Evolutionary conservation across 1,140 invertebrate genomes (phyloP).

Genomic region (Aphaenogaster floridana): DNA sequence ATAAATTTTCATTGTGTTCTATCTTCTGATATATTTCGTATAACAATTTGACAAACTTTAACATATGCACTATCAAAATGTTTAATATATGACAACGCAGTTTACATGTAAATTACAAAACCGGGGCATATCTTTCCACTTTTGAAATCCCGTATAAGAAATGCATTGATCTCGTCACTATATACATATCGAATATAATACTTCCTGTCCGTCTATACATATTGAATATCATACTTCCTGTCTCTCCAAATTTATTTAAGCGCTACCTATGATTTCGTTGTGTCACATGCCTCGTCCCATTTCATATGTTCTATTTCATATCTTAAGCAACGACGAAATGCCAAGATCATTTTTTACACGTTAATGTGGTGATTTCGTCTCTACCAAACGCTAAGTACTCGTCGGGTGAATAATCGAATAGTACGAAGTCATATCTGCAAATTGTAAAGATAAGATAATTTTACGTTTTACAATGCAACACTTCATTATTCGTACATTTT

Average conservation of each 20-base stretch:
- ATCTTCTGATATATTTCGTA: not conserved
- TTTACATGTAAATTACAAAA: constrained; percentile 30
- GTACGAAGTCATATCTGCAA: constrained; percentile 93
- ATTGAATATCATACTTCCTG: constrained; percentile 30
- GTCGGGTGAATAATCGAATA: constrained; percentile 93
- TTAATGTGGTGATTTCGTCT: constrained; percentile 84
- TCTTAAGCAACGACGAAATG: constrained; percentile 10
- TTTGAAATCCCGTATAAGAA: constrained; percentile 50
- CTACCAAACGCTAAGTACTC: constrained; percentile 91
- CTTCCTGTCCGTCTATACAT: constrained; percentile 45
- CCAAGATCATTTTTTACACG: constrained; percentile 82
- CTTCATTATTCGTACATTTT: not conserved
- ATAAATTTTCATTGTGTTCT: constrained; percentile 14
- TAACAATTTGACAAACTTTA: constrained; percentile 65
- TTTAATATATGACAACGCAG: constrained; percentile 45
- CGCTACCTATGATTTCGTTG: constrained; percentile 63
- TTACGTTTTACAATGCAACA: not conserved
- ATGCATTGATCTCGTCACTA: constrained; percentile 55
- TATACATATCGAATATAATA: constrained; percentile 43
- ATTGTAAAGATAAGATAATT: constrained; percentile 74
- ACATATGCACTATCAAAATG: constrained; percentile 66
- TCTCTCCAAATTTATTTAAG: constrained; percentile 55
- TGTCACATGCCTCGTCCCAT: constrained; percentile 12
- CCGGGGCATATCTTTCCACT: not conserved
- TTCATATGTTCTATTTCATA: not conserved